phyloP scores from a whole-genome alignment of 2,797 vertebrate species.

The Phoebastria nigripes region DNA sequence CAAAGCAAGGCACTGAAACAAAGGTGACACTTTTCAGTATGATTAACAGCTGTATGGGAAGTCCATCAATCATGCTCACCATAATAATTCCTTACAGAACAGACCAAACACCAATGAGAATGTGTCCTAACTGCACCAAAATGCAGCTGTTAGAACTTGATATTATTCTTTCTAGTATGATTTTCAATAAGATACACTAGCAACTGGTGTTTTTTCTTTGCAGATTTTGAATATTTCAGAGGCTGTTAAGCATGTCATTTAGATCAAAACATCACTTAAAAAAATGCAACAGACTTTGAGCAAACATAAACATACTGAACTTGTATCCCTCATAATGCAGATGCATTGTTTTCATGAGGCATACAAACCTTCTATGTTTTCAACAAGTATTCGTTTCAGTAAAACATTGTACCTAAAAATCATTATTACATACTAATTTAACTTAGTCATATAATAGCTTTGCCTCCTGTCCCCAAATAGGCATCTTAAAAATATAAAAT shows the following conservation, averaged over 20 bases:
- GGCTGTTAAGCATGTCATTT: background rate
- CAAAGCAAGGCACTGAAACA: background rate
- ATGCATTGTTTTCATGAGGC: background rate
- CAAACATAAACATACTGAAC: background rate
- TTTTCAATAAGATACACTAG: background rate
- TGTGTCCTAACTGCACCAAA: background rate
- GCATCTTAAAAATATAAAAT: background rate
- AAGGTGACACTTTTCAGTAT: background rate
- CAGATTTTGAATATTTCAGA: background rate
- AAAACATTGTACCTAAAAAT: background rate
- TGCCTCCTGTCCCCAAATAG: background rate
- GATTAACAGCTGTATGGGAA: background rate
- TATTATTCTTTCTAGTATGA: background rate
- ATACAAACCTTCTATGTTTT: background rate
- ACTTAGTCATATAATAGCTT: background rate
- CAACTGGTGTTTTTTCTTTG: background rate
- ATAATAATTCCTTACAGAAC: background rate
- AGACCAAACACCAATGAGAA: background rate
- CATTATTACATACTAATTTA: background rate
- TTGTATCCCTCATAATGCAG: background rate
- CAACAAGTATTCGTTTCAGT: background rate
- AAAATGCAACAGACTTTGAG: background rate
- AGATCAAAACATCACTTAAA: background rate
- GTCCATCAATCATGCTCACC: background rate
- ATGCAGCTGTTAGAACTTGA: background rate